Evolutionary conservation across 2,888 invertebrate genomes (phyloP).

Genomic region (Cinara cedri): DNA sequence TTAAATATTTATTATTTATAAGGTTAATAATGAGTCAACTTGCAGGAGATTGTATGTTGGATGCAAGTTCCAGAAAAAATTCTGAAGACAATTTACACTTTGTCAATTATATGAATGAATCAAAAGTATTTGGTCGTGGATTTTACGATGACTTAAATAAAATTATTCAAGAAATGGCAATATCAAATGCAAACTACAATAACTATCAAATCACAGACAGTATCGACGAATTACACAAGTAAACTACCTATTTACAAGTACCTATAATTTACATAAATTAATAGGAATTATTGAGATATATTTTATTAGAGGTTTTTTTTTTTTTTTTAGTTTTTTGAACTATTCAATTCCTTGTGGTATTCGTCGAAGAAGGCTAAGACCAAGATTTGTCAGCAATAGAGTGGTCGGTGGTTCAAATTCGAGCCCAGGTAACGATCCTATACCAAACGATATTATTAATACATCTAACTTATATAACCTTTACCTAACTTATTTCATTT

Average conservation of each 20-base stretch:
- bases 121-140: neutral
- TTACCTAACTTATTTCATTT: too few species aligned
- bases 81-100: neutral
- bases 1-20: neutral
- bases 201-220: neutral
- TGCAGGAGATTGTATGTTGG: conserved; percentile 27
- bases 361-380: neutral
- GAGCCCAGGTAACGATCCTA: conserved; percentile 23
- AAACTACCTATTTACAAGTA: neutral
- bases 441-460: neutral
- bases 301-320: neutral
- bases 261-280: neutral
- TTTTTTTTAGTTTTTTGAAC: conserved; percentile 34
- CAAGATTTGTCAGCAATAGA: neutral
- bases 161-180: neutral
- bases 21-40: neutral
- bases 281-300: neutral
- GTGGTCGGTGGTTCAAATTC: conserved; percentile 40
- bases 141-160: neutral
- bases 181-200: neutral
- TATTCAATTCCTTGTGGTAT: conserved; percentile 43
- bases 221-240: neutral
- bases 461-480: neutral
- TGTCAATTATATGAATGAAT: neutral
- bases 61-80: neutral